These are phyloP conservation scores for Arrhamphus sclerolepis DNA, from an alignment of 2,797 vertebrate species.

Conservation along the genomic window DNA sequence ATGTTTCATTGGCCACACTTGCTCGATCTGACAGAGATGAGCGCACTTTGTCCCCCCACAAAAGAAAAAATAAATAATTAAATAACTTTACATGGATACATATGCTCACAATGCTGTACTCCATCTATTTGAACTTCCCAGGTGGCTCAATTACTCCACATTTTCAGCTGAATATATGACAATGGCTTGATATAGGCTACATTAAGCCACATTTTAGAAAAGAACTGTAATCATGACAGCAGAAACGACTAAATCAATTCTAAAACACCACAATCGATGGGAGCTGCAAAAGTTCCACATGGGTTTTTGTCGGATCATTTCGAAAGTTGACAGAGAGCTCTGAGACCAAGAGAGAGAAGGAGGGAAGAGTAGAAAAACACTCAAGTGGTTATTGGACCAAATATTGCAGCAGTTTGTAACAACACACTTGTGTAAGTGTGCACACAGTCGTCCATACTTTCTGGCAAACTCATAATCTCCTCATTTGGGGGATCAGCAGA, in stretches of 20 bases:
- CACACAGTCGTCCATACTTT: slow-evolving; percentile 41
- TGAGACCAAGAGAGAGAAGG: slow-evolving; percentile 2
- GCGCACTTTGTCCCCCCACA: slow-evolving; percentile 12
- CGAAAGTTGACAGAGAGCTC: slow-evolving; percentile 32
- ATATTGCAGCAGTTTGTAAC: slow-evolving; percentile 42
- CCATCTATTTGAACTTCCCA: slow-evolving; percentile 42
- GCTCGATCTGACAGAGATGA: slow-evolving; percentile 57
- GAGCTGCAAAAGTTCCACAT: slow-evolving; percentile 36
- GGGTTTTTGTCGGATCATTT: slow-evolving; percentile 43
- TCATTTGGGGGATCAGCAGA: slow-evolving; percentile 65
- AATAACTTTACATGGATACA: slow-evolving; percentile 34
- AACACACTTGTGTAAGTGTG: neutral
- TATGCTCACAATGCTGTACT: slow-evolving; percentile 14
- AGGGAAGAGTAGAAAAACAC: slow-evolving; percentile 17
- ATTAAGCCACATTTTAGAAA: slow-evolving; percentile 40
- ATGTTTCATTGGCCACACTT: slow-evolving; percentile 51
- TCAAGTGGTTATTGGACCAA: slow-evolving; percentile 45
- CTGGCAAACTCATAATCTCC: slow-evolving; percentile 57
- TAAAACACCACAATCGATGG: slow-evolving; percentile 60
- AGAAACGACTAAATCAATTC: slow-evolving; percentile 66
- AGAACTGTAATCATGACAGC: slow-evolving; percentile 46
- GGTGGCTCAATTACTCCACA: slow-evolving; percentile 42
- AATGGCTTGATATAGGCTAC: slow-evolving; percentile 57
- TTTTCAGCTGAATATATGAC: slow-evolving; percentile 49
- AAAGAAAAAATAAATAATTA: neutral